These are phyloP conservation scores for Scelioninae gen. 1 DNA, from an alignment of 2,888 invertebrate species.

Conservation along the genomic window DNA sequence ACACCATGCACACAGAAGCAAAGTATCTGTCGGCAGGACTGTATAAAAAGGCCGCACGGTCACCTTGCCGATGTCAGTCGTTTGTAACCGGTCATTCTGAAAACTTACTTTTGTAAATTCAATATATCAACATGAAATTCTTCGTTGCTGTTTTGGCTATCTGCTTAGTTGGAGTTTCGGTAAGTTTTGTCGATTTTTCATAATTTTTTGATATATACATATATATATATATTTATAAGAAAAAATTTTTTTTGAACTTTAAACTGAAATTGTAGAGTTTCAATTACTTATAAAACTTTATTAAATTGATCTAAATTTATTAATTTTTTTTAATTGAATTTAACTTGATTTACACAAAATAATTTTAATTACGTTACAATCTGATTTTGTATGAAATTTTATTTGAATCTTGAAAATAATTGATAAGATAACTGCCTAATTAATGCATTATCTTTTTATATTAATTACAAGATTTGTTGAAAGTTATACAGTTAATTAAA, in stretches of 20 bases:
- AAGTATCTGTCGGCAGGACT: background rate
- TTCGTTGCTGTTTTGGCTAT: conserved; percentile 70
- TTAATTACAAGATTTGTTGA: background rate
- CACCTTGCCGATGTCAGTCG: conserved; percentile 28
- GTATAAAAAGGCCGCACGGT: conserved; percentile 43
- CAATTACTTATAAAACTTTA: too few relatives aligned
- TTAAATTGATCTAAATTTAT: too few relatives aligned
- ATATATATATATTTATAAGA: background rate
- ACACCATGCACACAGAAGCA: conserved; percentile 33
- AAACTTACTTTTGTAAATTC: conserved; percentile 10
- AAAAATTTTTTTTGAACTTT: too few relatives aligned
- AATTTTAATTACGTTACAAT: too few relatives aligned
- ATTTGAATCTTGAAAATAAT: too few relatives aligned
- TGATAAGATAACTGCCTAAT: too few relatives aligned
- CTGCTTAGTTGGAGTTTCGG: conserved; percentile 71
- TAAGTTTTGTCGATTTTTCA: conserved; percentile 58
- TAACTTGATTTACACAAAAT: too few relatives aligned
- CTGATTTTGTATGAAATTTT: too few relatives aligned
- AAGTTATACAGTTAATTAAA: too few relatives aligned
- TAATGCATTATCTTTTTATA: background rate
- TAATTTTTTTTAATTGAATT: too few relatives aligned
- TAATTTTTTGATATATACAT: too few relatives aligned
- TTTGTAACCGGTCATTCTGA: conserved; percentile 27
- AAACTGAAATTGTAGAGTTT: too few relatives aligned
- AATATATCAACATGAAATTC: conserved; percentile 70